These are phyloP conservation scores for Myotis daubentonii DNA, from an alignment of 2,797 vertebrate species.

Conservation along the genomic window DNA sequence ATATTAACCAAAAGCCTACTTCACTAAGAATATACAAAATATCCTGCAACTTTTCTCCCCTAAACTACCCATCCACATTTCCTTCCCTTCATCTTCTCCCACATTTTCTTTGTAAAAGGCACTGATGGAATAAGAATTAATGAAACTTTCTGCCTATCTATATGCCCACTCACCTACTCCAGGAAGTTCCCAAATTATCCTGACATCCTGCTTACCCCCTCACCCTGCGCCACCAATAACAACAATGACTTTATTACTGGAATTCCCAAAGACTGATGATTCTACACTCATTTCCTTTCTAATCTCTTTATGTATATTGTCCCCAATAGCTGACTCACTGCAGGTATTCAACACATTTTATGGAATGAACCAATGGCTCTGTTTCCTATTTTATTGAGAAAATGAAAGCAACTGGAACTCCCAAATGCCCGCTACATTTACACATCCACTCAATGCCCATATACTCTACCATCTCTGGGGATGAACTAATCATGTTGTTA, in stretches of 20 bases:
- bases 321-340: not conserved
- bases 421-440: not conserved
- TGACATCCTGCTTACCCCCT: not conserved
- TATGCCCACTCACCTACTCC: not conserved
- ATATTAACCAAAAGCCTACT: not conserved
- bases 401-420: not conserved
- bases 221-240: not conserved
- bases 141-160: not conserved
- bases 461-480: not conserved
- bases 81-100: not conserved
- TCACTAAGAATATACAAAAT: slow-evolving; percentile 7
- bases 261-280: not conserved
- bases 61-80: not conserved
- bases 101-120: not conserved
- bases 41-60: not conserved
- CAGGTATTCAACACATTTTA: not conserved
- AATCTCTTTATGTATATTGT: not conserved
- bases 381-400: slow-evolving; percentile 31
- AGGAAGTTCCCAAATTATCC: not conserved
- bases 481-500: slow-evolving; percentile 28
- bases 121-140: not conserved
- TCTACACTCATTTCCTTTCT: not conserved
- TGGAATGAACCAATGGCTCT: not conserved
- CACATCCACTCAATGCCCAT: not conserved
- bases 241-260: not conserved